A percentile compares a stretch with the other conserved stretches of the same genome.
Evolutionary conservation across 2,113 vertebrate genomes (phyloP).

Genomic region (Aspiorhynchus laticeps): DNA sequence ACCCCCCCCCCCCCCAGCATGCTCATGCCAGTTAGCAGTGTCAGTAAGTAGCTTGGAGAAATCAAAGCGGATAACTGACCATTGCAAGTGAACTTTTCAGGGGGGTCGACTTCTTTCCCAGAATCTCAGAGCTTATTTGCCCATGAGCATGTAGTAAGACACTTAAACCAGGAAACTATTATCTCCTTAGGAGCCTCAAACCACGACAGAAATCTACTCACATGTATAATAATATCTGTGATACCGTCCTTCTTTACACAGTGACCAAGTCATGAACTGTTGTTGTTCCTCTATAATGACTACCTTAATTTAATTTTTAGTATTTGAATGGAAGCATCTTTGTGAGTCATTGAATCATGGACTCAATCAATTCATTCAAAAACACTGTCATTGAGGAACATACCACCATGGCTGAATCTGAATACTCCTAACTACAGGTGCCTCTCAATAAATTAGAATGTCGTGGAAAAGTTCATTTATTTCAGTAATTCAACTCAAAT

Average conservation of each 20-base stretch:
- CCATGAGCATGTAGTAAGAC: constrained; percentile 8
- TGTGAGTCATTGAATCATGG: not conserved
- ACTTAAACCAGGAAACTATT: constrained; percentile 32
- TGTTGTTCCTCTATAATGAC: not conserved
- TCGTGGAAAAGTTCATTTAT: too few relatives aligned
- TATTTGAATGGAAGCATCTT: not conserved
- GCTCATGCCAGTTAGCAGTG: constrained; percentile 21
- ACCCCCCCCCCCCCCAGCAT: not conserved
- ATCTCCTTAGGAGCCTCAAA: constrained; percentile 25
- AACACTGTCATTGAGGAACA: not conserved
- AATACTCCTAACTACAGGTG: too few relatives aligned
- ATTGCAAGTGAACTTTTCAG: constrained; percentile 28
- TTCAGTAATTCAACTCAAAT: too few relatives aligned
- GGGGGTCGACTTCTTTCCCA: constrained; percentile 29
- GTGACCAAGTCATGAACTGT: not conserved
- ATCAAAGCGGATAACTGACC: constrained; percentile 34
- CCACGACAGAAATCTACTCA: constrained; percentile 31
- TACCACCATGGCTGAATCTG: not conserved
- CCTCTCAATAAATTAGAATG: too few relatives aligned
- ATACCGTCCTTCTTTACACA: not conserved
- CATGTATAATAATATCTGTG: not conserved
- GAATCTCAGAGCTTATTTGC: constrained; percentile 37
- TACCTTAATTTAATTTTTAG: not conserved
- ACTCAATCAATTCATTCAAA: not conserved
- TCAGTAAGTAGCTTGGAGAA: constrained; percentile 36